These are phyloP conservation scores for Drosophila histrio DNA, from an alignment of 2,888 invertebrate genomes.

Conservation along the genomic window DNA sequence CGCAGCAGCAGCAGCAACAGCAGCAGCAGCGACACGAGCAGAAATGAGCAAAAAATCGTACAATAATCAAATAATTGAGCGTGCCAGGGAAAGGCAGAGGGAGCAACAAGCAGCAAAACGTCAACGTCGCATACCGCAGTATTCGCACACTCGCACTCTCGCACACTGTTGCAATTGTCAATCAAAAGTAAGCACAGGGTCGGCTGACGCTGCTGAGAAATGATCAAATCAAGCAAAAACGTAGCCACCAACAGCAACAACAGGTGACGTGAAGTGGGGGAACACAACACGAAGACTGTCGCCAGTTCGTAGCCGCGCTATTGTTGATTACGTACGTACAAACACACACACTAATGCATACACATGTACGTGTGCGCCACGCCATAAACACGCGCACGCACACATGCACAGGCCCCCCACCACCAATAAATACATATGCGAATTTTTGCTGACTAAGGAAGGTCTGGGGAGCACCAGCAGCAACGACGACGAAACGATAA, in stretches of 20 bases:
- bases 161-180: constrained; percentile 66
- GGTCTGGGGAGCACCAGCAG: constrained; percentile 82
- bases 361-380: constrained; percentile 25
- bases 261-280: constrained; percentile 60
- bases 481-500: constrained; percentile 56
- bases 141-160: constrained; percentile 68
- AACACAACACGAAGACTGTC: constrained; percentile 52
- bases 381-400: constrained; percentile 67
- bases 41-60: constrained; percentile 56
- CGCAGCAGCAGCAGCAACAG: constrained; percentile 6
- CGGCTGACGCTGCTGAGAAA: constrained; percentile 58
- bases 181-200: constrained; percentile 70
- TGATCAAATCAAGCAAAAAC: constrained; percentile 73
- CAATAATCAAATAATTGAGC: constrained; percentile 72
- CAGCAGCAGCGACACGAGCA: constrained; percentile 28
- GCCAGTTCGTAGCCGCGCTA: constrained; percentile 57
- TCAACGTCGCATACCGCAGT: constrained; percentile 66
- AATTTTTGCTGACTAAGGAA: constrained; percentile 82
- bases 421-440: constrained; percentile 58
- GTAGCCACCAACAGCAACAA: constrained; percentile 56
- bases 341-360: constrained; percentile 25
- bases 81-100: constrained; percentile 28
- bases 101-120: constrained; percentile 39
- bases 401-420: constrained; percentile 34
- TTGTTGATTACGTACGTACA: constrained; percentile 70